Conservation (phyloP, 2,113 vertebrate species). For the Phrynosoma blainvillii region DNA sequence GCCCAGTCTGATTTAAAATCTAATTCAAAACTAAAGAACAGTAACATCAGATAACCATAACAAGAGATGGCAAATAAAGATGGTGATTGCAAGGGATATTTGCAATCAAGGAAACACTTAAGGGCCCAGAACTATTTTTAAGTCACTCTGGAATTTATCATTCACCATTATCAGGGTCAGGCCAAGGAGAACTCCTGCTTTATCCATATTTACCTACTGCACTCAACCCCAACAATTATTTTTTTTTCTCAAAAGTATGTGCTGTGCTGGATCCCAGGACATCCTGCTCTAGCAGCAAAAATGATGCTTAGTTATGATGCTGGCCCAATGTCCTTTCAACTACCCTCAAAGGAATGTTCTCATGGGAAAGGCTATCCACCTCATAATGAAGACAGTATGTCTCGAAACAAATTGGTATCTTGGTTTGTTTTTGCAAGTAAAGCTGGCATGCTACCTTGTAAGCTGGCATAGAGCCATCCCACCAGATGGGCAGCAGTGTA, state of each 20-base stretch:
- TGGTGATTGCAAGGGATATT: not conserved
- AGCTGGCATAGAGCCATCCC: slow-evolving; percentile 74
- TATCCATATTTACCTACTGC: not conserved
- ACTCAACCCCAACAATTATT: not conserved
- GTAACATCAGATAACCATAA: not conserved
- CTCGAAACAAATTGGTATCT: slow-evolving; percentile 52
- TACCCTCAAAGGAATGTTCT: not conserved
- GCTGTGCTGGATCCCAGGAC: not conserved
- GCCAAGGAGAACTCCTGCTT: not conserved
- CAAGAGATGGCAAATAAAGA: not conserved
- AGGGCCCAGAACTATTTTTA: not conserved
- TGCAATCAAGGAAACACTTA: not conserved
- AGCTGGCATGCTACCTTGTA: slow-evolving; percentile 63
- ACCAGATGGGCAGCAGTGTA: slow-evolving; percentile 77
- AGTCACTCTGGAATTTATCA: not conserved
- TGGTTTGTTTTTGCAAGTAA: slow-evolving; percentile 67
- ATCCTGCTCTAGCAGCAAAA: not conserved
- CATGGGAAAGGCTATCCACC: slow-evolving; percentile 15
- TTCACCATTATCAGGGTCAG: too few relatives aligned
- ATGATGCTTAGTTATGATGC: not conserved
- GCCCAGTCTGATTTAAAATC: not conserved
- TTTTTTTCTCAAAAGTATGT: not conserved
- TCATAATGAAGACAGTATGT: slow-evolving; percentile 53
- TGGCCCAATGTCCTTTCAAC: not conserved
- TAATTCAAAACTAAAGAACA: not conserved